A percentile compares a stretch with the other conserved stretches of the same genome.
phyloP scores from a whole-genome alignment of 2,888 invertebrate species.

The Oxycera nigricornis region DNA sequence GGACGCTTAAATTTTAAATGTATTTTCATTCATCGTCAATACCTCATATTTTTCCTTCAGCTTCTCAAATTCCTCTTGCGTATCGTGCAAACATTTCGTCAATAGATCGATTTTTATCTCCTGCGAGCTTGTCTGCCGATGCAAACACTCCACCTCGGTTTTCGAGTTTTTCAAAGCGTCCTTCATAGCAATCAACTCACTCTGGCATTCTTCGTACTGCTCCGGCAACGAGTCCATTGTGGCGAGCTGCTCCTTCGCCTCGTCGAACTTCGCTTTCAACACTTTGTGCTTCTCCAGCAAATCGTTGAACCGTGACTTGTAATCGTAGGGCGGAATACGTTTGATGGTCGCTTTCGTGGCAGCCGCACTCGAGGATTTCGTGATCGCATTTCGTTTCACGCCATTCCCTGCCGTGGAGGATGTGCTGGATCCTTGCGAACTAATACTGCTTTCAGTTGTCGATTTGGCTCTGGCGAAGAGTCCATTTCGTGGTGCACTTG shows the following conservation, averaged over 20 bases:
- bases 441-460: background rate
- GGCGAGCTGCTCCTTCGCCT: conserved; percentile 63
- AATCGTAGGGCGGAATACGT: conserved; percentile 70
- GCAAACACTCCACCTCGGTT: conserved; percentile 54
- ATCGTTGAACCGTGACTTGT: conserved; percentile 70
- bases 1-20: no score
- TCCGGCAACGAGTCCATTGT: conserved; percentile 65
- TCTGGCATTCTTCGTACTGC: conserved; percentile 64
- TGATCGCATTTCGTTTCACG: background rate
- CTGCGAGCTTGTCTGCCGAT: conserved; percentile 54
- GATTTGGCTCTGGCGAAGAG: background rate
- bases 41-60: conserved; percentile 54
- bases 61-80: conserved; percentile 54
- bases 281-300: conserved; percentile 68
- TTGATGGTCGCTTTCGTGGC: conserved; percentile 61
- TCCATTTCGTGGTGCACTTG: background rate
- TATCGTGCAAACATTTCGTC: conserved; percentile 53
- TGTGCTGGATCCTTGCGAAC: background rate
- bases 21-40: no score
- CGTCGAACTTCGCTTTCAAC: conserved; percentile 65
- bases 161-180: conserved; percentile 53
- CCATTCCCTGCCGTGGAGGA: background rate
- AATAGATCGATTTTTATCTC: conserved; percentile 54
- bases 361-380: conserved; percentile 42
- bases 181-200: conserved; percentile 54